Conservation (phyloP, 2,113 vertebrate genomes). For the Cichladusa arquata region DNA sequence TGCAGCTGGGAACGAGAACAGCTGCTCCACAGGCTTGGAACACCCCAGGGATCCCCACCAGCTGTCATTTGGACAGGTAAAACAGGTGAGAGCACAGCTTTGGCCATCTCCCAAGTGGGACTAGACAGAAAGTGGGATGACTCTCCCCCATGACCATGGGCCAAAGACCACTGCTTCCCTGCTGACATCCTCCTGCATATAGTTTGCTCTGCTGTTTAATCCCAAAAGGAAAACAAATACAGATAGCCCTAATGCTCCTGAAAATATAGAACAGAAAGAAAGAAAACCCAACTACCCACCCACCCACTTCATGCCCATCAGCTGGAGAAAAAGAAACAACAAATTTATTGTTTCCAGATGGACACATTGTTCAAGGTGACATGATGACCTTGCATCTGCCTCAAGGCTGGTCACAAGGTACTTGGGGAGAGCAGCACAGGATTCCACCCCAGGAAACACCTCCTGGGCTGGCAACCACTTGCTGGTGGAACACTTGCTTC, state of each 20-base stretch:
- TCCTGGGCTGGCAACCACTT: neutral
- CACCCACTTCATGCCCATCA: neutral
- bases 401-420: neutral
- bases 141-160: neutral
- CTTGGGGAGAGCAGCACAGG: neutral
- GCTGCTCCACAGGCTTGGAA: neutral
- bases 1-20: neutral
- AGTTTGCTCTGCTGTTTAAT: neutral
- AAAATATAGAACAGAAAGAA: neutral
- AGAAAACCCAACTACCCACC: neutral
- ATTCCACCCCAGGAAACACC: neutral
- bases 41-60: neutral
- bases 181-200: neutral
- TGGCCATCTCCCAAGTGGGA: neutral
- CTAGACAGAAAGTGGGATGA: neutral
- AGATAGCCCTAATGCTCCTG: neutral
- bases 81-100: neutral
- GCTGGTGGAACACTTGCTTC: neutral
- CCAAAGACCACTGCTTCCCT: neutral
- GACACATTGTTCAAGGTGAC: neutral
- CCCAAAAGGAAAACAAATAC: neutral
- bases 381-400: neutral
- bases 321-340: neutral
- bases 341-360: neutral
- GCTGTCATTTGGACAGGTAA: neutral